Evolutionary conservation across 2,113 vertebrate genomes (phyloP), one percentile per base, ranked within the genome.

Genomic region (Psammodynastes pulverulentus): DNA sequence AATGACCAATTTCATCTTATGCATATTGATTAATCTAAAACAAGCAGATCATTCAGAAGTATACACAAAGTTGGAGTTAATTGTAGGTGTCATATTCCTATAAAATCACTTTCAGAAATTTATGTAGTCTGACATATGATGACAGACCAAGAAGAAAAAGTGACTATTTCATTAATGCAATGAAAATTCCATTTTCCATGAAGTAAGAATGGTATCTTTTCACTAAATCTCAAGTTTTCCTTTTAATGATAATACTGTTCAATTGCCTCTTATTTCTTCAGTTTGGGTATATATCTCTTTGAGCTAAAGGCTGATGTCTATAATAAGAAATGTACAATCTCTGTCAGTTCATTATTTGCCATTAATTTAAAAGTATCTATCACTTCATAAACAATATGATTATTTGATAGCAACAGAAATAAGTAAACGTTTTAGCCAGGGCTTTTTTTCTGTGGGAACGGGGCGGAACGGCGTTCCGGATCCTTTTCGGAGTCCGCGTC

Each of bases 321-420:
- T 51, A n/a, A 84, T 96, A 96, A 96, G 89, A 95, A 96, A 97
- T 95, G 13, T 4, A 52, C n/a, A 54, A 54, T 90, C 53, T 53
- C 56, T 94, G 24, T 87, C 89, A 94, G 86, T 49, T 93, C 94
- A 84, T 45, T 94, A 92, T n/a, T 21, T 91, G 91, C 24, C 84
- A 90, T 94, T 96, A 94, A 5, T 95, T 96, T 92, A 95, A 94
- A 91, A 34, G 56, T 29, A 89, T 1, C 15, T 84, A 45, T 93
- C 1, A 92, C 94, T 91, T 45, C 84, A 2, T 88, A 92, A 94
- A 92, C 43, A 43, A 48, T 48, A 48, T 48, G 9, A 48, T 48
- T 48, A 48, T 48, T 48, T 48, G 46, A 48, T 2, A 48, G 6
- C 46, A 48, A 48, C 46, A 48, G 46, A 48, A 48, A 48, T 48